These are phyloP conservation scores for Podabrus alpinus DNA, from an alignment of 2,888 invertebrate genomes.

Conservation along the genomic window DNA sequence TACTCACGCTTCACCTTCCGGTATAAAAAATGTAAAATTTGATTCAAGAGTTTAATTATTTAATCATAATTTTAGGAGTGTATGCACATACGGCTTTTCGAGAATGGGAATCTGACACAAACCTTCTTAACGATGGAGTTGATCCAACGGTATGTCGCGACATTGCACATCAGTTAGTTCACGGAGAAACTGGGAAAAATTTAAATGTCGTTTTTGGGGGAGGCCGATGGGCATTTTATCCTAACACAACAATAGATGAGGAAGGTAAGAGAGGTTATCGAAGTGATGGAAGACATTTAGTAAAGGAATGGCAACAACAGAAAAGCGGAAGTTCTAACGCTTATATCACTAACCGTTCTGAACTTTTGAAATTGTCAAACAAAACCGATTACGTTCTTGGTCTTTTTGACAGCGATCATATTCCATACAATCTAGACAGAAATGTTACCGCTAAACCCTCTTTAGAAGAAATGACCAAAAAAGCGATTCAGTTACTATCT, in stretches of 20 bases:
- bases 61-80: slow-evolving; percentile 52
- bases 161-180: slow-evolving; percentile 74
- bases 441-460: slow-evolving; percentile 59
- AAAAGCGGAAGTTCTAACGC: not conserved
- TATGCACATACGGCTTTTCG: slow-evolving; percentile 75
- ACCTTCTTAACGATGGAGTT: slow-evolving; percentile 58
- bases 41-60: not conserved
- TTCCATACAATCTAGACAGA: not conserved
- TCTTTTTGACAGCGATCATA: slow-evolving; percentile 1
- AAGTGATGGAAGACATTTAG: not conserved
- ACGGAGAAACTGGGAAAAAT: slow-evolving; percentile 66
- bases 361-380: not conserved
- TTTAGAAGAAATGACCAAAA: slow-evolving; percentile 74
- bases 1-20: slow-evolving; percentile 78
- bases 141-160: slow-evolving; percentile 66
- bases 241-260: slow-evolving; percentile 58
- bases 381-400: not conserved
- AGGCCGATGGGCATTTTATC: slow-evolving; percentile 69
- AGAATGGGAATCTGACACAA: slow-evolving; percentile 73
- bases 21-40: slow-evolving; percentile 31
- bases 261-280: slow-evolving; percentile 36
- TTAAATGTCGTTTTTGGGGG: slow-evolving; percentile 80
- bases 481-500: slow-evolving; percentile 71
- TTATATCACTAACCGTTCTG: not conserved
- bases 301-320: not conserved